These are phyloP conservation scores for Xenopus tropicalis DNA, from an alignment of 2,113 vertebrate genomes.

Conservation along the genomic window UCB_Xtro_10.0 CM004445.2:75341001-75341500, in stretches of 20 bases:
- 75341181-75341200: conserved; percentile 74
- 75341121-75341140: conserved; percentile 95
- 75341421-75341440: conserved; percentile 84
- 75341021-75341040: conserved; percentile 79
- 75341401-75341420: conserved; percentile 85
- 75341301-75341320: conserved; percentile 83
- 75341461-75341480: background rate
- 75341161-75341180: conserved; percentile 90
- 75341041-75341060: conserved; percentile 84
- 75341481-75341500: conserved; percentile 14
- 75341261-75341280: conserved; percentile 64
- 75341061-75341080: conserved; percentile 91
- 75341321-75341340: conserved; percentile 67
- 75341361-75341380: conserved; percentile 87
- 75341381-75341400: conserved; percentile 86
- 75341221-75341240: conserved; percentile 89
- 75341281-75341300: conserved; percentile 73
- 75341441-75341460: background rate
- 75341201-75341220: conserved; percentile 75
- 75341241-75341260: conserved; percentile 83
- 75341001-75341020: conserved; percentile 80
- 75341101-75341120: conserved; percentile 85
- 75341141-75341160: conserved; percentile 95
- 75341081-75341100: conserved; percentile 86
- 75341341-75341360: conserved; percentile 66